Evolutionary conservation across 2,113 vertebrate genomes (phyloP).

Genomic region (Octodon degus): DNA sequence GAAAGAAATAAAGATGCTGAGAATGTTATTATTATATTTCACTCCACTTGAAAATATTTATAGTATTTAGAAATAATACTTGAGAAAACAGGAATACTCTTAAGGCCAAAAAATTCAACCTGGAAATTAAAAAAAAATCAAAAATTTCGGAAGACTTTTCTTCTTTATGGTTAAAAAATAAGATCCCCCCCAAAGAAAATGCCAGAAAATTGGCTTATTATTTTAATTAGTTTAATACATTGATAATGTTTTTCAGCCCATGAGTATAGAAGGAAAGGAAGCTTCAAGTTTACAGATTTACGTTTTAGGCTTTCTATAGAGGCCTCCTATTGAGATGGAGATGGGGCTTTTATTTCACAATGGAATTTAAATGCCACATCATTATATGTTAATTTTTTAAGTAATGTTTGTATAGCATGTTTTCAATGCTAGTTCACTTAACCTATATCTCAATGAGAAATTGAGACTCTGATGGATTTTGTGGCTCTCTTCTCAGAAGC

Average conservation of each 20-base stretch:
- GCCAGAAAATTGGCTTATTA: conserved; percentile 49
- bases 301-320: conserved; percentile 25
- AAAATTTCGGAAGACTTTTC: conserved; percentile 80
- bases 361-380: not conserved
- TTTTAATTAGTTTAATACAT: conserved; percentile 75
- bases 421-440: conserved; percentile 54
- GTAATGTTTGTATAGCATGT: not conserved
- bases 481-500: conserved; percentile 11
- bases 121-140: conserved; percentile 77
- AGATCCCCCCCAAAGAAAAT: conserved; percentile 57
- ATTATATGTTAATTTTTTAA: not conserved
- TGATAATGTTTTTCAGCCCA: conserved; percentile 32
- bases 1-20: conserved; percentile 52
- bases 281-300: conserved; percentile 48
- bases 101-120: conserved; percentile 81
- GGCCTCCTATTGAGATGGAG: not conserved
- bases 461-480: not conserved
- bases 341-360: conserved; percentile 4
- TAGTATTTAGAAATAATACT: conserved; percentile 70
- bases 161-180: conserved; percentile 75
- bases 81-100: conserved; percentile 76
- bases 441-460: conserved; percentile 40
- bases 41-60: conserved; percentile 83
- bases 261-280: conserved; percentile 55
- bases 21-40: conserved; percentile 81